phyloP scores from a whole-genome alignment of 1,140 invertebrate genomes.

The Drosophila equinoxialis region DNA sequence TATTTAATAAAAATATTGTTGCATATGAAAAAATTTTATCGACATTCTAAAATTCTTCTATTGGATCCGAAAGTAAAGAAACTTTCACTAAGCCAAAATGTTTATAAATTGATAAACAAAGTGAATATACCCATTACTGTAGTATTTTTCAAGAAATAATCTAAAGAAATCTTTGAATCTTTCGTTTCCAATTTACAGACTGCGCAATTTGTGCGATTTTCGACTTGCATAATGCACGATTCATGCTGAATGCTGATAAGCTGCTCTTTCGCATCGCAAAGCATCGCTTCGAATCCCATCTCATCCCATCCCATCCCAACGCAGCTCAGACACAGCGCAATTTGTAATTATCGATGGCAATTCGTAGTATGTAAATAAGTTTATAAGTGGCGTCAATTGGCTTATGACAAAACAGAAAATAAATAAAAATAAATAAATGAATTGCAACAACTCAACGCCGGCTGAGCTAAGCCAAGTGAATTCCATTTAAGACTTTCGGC shows the following conservation, averaged over 20 bases:
- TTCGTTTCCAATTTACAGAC: conserved; percentile 20
- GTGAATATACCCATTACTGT: not conserved
- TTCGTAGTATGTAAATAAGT: conserved; percentile 28
- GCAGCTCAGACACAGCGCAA: conserved; percentile 37
- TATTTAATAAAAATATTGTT: too few relatives aligned
- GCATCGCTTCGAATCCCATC: too few relatives aligned
- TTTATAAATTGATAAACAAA: not conserved
- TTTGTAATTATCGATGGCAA: conserved; percentile 61
- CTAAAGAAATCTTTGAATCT: conserved; percentile 3
- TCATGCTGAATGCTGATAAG: conserved; percentile 39
- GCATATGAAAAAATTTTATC: too few relatives aligned
- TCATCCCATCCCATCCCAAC: too few relatives aligned
- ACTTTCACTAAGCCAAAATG: not conserved
- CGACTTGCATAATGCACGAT: conserved; percentile 65
- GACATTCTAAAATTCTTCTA: too few relatives aligned
- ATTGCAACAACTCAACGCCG: conserved; percentile 42
- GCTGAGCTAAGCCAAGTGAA: conserved; percentile 41
- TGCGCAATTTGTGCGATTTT: conserved; percentile 56
- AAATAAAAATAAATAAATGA: conserved; percentile 22
- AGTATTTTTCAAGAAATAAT: not conserved
- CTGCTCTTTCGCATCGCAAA: not conserved
- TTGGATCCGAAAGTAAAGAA: too few relatives aligned
- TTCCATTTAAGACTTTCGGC: conserved; percentile 42
- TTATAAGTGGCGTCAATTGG: conserved; percentile 11
- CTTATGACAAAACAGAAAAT: not conserved